These are phyloP conservation scores for Pterocles orientalis DNA, from an alignment of 2,113 vertebrate species.

Conservation along the genomic window DNA sequence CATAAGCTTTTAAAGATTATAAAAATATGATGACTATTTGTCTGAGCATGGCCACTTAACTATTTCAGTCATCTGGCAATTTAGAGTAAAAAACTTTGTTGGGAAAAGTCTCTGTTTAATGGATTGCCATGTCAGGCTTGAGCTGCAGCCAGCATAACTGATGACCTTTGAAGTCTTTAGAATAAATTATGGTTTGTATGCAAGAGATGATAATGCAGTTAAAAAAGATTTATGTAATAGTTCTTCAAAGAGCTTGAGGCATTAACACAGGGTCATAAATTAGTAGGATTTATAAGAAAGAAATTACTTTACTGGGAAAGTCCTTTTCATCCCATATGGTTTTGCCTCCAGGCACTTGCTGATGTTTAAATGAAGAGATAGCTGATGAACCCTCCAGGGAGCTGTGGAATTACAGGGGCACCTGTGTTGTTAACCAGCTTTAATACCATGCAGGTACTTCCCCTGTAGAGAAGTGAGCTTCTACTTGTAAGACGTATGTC, in stretches of 20 bases:
- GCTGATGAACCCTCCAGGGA: conserved; percentile 15
- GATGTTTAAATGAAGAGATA: conserved; percentile 33
- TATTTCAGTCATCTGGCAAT: conserved; percentile 12
- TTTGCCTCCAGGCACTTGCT: not conserved
- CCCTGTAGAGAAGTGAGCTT: not conserved
- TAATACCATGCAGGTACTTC: conserved; percentile 23
- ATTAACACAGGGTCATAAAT: conserved; percentile 69
- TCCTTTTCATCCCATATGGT: conserved; percentile 41
- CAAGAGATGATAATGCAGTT: conserved; percentile 69
- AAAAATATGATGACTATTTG: conserved; percentile 15
- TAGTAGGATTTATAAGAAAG: conserved; percentile 57
- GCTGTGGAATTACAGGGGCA: conserved; percentile 23
- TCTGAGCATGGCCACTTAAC: conserved; percentile 18
- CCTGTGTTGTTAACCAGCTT: conserved; percentile 30
- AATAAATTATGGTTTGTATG: conserved; percentile 70
- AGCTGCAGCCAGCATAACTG: conserved; percentile 53
- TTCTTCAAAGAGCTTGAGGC: conserved; percentile 62
- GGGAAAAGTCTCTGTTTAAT: conserved; percentile 32
- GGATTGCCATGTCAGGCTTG: conserved; percentile 16
- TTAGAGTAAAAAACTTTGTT: conserved; percentile 40
- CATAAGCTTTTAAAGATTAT: conserved; percentile 21
- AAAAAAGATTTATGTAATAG: conserved; percentile 76
- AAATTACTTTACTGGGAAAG: conserved; percentile 41
- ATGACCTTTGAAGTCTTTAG: conserved; percentile 70
- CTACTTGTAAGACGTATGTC: not conserved